Base-by-base conservation (phyloP, 1,140 invertebrate species). In the Drosophila aff. region DNA sequence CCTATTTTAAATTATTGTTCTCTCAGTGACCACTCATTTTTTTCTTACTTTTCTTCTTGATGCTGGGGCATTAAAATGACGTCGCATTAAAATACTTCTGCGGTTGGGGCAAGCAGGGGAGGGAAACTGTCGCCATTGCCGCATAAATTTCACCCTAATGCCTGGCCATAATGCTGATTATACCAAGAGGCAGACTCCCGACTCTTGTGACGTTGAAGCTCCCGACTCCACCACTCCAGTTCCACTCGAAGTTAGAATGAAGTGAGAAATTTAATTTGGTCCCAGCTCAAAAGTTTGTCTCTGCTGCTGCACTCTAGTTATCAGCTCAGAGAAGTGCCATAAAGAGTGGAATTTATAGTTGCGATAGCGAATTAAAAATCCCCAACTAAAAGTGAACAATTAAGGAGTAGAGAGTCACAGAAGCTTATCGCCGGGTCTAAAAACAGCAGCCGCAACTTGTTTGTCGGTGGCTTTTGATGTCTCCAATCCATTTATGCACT, bases 141-240 rank as follows among this genome's bases (percentile, higher is more conserved):
- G 68, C 83, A 89, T 87, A 78, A 87, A 87, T 89, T 83, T 78
- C 41, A 44, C 40, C 73, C 63, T 87, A 89, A 89, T 87, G 84
- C 62, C 63, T 61, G 69, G 68, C 60, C 80, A 89, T 83, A 87
- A 87, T 71, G 81, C 78, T 87, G 84, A 89, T 89, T 83, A 89
- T 72, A 71, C 52, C 46, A 16, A 67, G 47, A 49, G 58, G 28
- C 58, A 58, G 63, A 52, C 47, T 31, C 67, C 38, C 28, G 21
- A 33, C 62, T 18, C 50, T 31, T 9, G 50, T 47, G 28, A 36
- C 26, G 50, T 28, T 46, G 41, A 33, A 69, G 16, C 18, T 40
- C 13, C 21, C 47, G 26, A 28, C 16, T 28, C 4, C 68, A 21
- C 21, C 21, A 10, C 46, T 38, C 41, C 38, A 63, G 26, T 46